Percentiles rank a stretch among this genome's conserved stretches.
Evolutionary conservation across 1,140 invertebrate species (phyloP).

Genomic region (Coelopa frigida): DNA sequence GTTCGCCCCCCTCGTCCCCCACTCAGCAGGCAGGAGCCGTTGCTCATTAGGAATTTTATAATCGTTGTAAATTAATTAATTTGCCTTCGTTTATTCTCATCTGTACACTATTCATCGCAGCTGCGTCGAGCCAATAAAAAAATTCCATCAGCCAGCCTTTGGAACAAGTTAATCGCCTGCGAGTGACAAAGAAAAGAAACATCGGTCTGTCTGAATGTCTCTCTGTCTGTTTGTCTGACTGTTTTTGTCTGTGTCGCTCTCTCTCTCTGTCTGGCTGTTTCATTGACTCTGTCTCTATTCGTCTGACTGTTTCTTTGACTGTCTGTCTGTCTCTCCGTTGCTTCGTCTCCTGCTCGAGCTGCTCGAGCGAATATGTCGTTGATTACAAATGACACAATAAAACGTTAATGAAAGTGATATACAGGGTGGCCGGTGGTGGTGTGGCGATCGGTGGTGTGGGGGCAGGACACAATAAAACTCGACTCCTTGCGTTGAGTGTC

Average conservation of each 20-base stretch:
- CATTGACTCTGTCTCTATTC: background rate
- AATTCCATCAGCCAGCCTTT: slow-evolving; percentile 6
- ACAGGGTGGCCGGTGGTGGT: slow-evolving; percentile 1
- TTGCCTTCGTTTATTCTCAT: slow-evolving; percentile 5
- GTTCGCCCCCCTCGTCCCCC: background rate
- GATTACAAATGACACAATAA: background rate
- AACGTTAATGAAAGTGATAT: slow-evolving; percentile 3
- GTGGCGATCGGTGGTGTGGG: no score
- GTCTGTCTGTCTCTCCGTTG: slow-evolving; percentile 3
- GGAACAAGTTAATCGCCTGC: no score
- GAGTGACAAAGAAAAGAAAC: no score
- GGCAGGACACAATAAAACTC: no score
- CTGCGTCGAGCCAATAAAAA: background rate
- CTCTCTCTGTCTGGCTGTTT: background rate
- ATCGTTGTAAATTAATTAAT: slow-evolving; percentile 20
- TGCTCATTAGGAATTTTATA: slow-evolving; percentile 13
- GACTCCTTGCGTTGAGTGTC: no score
- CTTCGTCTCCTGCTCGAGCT: background rate
- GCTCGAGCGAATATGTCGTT: background rate
- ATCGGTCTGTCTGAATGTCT: no score
- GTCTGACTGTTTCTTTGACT: background rate
- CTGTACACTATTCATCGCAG: background rate
- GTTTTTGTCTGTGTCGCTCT: no score
- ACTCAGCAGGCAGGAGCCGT: background rate
- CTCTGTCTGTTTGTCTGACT: no score